Evolutionary conservation across 1,140 invertebrate genomes (phyloP).

Genomic region (Drosophila takahashii): DNA sequence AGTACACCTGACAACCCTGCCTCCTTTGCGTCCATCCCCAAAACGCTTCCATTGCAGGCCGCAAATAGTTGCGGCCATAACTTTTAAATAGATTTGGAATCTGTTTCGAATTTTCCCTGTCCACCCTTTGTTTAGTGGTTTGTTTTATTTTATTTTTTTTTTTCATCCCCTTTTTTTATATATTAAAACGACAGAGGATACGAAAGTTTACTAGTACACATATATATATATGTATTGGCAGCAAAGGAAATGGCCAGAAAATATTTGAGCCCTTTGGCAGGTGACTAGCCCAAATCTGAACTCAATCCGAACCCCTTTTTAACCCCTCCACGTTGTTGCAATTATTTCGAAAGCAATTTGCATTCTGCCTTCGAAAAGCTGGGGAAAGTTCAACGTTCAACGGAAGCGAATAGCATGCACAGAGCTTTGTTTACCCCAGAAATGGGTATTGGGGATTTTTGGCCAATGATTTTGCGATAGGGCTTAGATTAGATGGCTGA

Average conservation of each 20-base stretch:
- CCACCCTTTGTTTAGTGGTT: slow-evolving; percentile 26
- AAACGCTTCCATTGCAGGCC: slow-evolving; percentile 21
- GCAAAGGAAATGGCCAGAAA: slow-evolving; percentile 22
- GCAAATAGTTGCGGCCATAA: slow-evolving; percentile 53
- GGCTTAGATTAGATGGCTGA: not conserved
- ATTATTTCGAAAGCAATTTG: slow-evolving; percentile 51
- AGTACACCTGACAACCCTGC: slow-evolving; percentile 7
- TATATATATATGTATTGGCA: not conserved
- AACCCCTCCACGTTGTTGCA: slow-evolving; percentile 14
- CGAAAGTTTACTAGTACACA: slow-evolving; percentile 4
- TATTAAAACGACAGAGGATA: slow-evolving; percentile 3
- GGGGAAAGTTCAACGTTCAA: slow-evolving; percentile 19
- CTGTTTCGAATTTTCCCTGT: slow-evolving; percentile 50
- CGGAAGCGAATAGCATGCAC: slow-evolving; percentile 27
- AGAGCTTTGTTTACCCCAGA: slow-evolving; percentile 14
- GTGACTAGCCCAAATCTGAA: slow-evolving; percentile 19
- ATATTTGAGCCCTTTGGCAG: slow-evolving; percentile 41
- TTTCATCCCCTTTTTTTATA: not conserved
- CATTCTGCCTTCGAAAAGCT: slow-evolving; percentile 19
- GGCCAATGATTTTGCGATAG: slow-evolving; percentile 19
- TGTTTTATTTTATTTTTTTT: slow-evolving; percentile 3
- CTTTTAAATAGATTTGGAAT: slow-evolving; percentile 67
- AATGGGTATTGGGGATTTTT: slow-evolving; percentile 21
- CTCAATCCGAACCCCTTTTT: not conserved
- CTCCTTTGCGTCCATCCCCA: not conserved